These are phyloP conservation scores for Brachylomia viminalis DNA, from an alignment of 2,888 invertebrate species.

Conservation along the genomic window DNA sequence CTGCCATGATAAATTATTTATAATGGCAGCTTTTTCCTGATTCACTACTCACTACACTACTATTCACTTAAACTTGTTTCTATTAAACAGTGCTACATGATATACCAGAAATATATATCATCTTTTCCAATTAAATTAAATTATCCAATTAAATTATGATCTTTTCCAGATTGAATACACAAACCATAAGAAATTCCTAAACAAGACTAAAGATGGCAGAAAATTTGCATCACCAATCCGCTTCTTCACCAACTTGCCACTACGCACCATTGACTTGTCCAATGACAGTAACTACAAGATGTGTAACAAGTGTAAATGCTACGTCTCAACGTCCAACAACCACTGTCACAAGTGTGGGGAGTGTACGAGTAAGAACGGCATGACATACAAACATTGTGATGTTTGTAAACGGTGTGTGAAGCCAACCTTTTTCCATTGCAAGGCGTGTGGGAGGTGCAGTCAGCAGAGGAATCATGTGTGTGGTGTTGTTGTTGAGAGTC, in stretches of 20 bases:
- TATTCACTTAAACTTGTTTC: no score
- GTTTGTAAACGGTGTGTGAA: conserved; percentile 96
- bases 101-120: not conserved
- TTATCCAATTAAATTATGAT: no score
- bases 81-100: no score
- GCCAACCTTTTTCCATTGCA: conserved; percentile 95
- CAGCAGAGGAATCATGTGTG: conserved; percentile 83
- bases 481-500: conserved; percentile 80
- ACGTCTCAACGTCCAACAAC: conserved; percentile 87
- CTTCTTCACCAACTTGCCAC: conserved; percentile 95
- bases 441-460: conserved; percentile 92
- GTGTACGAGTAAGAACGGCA: conserved; percentile 90
- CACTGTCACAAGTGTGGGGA: conserved; percentile 85
- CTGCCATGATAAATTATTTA: no score
- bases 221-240: conserved; percentile 96
- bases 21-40: no score
- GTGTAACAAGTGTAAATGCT: conserved; percentile 93
- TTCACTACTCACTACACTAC: no score
- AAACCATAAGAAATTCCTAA: conserved; percentile 94
- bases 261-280: conserved; percentile 85
- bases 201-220: conserved; percentile 91
- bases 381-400: conserved; percentile 94
- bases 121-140: no score
- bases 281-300: conserved; percentile 93
- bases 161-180: conserved; percentile 93